Percentiles rank a stretch among this genome's conserved stretches.
Conservation (phyloP, 2,888 invertebrate genomes). For the Caenorhabditis sp. region DNA sequence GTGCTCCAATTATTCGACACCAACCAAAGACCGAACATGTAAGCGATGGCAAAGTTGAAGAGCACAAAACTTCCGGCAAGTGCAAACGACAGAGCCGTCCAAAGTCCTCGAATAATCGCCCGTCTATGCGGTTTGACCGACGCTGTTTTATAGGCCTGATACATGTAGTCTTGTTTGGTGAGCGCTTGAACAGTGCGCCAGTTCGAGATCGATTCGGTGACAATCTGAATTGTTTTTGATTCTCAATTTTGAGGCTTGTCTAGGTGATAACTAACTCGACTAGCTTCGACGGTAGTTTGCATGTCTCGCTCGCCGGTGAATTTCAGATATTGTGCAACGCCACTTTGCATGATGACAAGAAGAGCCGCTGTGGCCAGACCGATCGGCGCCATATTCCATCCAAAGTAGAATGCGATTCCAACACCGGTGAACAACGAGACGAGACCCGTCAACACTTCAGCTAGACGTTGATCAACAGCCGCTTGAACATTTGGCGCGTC, state of each 20-base stretch:
- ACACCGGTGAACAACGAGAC: constrained; percentile 56
- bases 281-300: constrained; percentile 54
- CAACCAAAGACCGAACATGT: constrained; percentile 57
- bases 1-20: constrained; percentile 45
- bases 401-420: constrained; percentile 61
- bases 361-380: constrained; percentile 54
- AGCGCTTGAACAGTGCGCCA: constrained; percentile 72
- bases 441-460: constrained; percentile 58
- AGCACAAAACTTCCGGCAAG: constrained; percentile 49
- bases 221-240: constrained; percentile 66
- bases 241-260: not conserved
- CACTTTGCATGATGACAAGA: constrained; percentile 34
- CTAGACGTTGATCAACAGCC: constrained; percentile 65
- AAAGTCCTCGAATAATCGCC: constrained; percentile 50
- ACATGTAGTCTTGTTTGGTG: constrained; percentile 71
- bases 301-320: constrained; percentile 53
- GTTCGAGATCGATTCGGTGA: constrained; percentile 72
- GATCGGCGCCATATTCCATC: constrained; percentile 63
- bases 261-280: constrained; percentile 12
- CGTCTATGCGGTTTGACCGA: constrained; percentile 44
- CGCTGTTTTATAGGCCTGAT: constrained; percentile 40
- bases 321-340: constrained; percentile 57
- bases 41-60: constrained; percentile 60
- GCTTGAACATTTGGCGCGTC: constrained; percentile 73
- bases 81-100: constrained; percentile 52